Percentiles rank a stretch among this genome's conserved stretches.
Evolutionary conservation across 2,888 invertebrate genomes (phyloP).

Genomic region (Rhabditoides inermis): DNA sequence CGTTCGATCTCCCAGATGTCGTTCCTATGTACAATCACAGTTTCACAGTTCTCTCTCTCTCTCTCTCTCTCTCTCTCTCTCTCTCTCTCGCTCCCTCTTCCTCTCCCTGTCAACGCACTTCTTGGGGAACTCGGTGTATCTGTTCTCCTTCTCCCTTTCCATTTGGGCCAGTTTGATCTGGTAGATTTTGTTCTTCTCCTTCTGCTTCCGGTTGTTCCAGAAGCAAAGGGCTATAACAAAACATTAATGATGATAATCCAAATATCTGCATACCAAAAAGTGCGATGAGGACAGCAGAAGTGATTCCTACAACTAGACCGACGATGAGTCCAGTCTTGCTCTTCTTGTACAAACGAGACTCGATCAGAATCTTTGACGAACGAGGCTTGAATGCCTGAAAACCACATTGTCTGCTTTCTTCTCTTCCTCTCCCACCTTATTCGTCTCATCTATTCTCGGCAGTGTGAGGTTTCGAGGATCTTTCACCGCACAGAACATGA

Average conservation of each 20-base stretch:
- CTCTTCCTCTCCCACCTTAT: slow-evolving; percentile 5
- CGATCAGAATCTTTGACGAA: too few species aligned
- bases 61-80: slow-evolving; percentile 38
- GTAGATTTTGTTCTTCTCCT: slow-evolving; percentile 16
- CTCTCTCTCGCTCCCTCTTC: slow-evolving; percentile 34
- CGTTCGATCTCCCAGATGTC: slow-evolving; percentile 50
- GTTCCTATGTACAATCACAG: slow-evolving; percentile 13
- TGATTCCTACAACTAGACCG: slow-evolving; percentile 13
- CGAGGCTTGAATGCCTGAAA: too few species aligned
- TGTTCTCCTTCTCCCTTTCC: slow-evolving; percentile 19
- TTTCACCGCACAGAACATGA: slow-evolving; percentile 43
- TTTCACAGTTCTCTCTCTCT: not conserved
- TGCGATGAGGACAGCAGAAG: slow-evolving; percentile 3
- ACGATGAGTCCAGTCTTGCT: slow-evolving; percentile 25
- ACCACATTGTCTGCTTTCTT: slow-evolving; percentile 7
- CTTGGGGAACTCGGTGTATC: slow-evolving; percentile 44
- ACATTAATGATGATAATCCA: too few species aligned
- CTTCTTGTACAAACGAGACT: too few species aligned
- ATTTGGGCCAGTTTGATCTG: slow-evolving; percentile 20
- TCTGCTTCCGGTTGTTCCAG: slow-evolving; percentile 11
- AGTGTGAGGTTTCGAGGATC: slow-evolving; percentile 34
- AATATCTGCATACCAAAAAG: too few species aligned
- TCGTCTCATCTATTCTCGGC: slow-evolving; percentile 10
- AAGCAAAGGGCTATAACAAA: slow-evolving; percentile 9
- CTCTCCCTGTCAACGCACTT: slow-evolving; percentile 21